phyloP scores from a whole-genome alignment of 2,888 invertebrate species.

The Cheilosia urbana region DNA sequence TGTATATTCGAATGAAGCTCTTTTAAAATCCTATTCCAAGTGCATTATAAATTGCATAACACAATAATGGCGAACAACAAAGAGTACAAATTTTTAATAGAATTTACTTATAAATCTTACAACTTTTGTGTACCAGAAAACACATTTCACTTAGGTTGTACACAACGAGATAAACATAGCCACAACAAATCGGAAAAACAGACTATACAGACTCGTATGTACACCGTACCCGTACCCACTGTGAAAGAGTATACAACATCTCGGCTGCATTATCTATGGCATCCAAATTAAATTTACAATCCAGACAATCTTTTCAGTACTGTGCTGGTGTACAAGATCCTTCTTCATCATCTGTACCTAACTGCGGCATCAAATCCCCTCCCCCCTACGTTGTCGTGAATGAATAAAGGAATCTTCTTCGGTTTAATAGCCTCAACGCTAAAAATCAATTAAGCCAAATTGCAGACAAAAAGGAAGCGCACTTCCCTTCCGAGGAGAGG shows the following conservation, averaged over 20 bases:
- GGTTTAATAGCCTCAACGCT: conserved; percentile 66
- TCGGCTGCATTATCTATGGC: conserved; percentile 49
- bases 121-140: conserved; percentile 27
- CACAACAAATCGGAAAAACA: conserved; percentile 28
- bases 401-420: conserved; percentile 33
- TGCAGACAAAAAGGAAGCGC: conserved; percentile 59
- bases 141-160: conserved; percentile 18
- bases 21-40: neutral
- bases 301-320: conserved; percentile 55
- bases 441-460: conserved; percentile 70
- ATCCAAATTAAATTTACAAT: conserved; percentile 69
- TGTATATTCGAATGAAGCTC: neutral
- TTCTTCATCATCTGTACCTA: conserved; percentile 57
- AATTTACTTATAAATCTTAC: conserved; percentile 27
- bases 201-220: conserved; percentile 9
- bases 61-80: neutral
- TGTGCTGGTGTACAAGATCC: neutral
- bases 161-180: neutral
- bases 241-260: conserved; percentile 18
- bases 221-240: neutral
- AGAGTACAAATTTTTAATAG: conserved; percentile 58
- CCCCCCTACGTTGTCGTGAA: neutral
- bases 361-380: conserved; percentile 31
- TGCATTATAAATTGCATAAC: neutral
- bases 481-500: neutral